Percentiles rank a stretch among this genome's conserved stretches.
phyloP scores from a whole-genome alignment of 2,888 invertebrate genomes.

The Portevinia maculata region DNA sequence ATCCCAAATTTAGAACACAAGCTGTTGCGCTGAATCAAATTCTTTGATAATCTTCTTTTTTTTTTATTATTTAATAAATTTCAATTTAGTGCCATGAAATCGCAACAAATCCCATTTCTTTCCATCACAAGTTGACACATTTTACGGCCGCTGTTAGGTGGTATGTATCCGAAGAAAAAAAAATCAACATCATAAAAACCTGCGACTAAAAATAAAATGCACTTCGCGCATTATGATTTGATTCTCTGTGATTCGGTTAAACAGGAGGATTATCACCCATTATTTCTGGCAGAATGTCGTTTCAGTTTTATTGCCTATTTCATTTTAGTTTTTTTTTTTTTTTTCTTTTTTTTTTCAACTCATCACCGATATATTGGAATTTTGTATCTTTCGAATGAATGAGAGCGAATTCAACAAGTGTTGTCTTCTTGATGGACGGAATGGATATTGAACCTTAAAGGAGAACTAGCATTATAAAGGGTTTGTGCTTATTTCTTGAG shows the following conservation, averaged over 20 bases:
- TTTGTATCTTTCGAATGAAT: not conserved
- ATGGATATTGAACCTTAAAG: no score
- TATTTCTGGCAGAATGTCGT: not conserved
- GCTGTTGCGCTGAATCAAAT: not conserved
- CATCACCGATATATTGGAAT: not conserved
- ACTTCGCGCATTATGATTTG: not conserved
- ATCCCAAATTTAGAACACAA: not conserved
- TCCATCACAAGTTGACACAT: constrained; percentile 5
- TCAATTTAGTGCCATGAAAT: not conserved
- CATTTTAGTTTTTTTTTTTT: not conserved
- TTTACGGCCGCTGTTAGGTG: constrained; percentile 7
- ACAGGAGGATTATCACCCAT: constrained; percentile 15
- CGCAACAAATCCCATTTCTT: constrained; percentile 1
- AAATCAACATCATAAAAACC: not conserved
- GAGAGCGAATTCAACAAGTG: not conserved
- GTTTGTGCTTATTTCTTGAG: no score
- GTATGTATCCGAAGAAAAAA: not conserved
- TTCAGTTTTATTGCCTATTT: not conserved
- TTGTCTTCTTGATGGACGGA: not conserved
- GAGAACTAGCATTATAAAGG: no score
- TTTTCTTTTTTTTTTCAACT: not conserved
- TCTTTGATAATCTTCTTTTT: not conserved
- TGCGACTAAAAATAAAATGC: not conserved
- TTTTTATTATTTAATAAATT: constrained; percentile 5
- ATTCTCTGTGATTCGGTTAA: not conserved